These are phyloP conservation scores for Kuschelorhynchus macadamiae DNA, from an alignment of 2,888 invertebrate genomes.

Conservation along the genomic window DNA sequence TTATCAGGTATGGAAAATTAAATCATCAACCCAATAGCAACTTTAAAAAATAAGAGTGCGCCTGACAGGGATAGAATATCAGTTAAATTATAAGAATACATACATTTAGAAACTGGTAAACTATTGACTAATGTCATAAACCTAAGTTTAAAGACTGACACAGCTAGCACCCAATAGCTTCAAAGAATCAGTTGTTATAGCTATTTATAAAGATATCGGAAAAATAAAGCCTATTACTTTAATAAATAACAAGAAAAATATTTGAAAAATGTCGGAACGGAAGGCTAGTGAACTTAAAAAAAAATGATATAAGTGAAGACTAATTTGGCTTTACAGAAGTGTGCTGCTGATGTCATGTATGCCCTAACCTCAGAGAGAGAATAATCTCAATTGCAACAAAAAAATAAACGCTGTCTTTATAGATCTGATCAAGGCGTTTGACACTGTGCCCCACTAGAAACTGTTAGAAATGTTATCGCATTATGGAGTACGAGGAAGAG, in stretches of 20 bases:
- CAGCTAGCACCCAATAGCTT: background rate
- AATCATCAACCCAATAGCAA: background rate
- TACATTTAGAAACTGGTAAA: background rate
- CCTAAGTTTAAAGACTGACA: background rate
- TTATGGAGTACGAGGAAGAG: background rate
- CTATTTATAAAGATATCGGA: slow-evolving; percentile 17
- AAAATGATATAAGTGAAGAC: slow-evolving; percentile 10
- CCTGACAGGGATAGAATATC: background rate
- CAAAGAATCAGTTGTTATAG: slow-evolving; percentile 15
- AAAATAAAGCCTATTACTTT: slow-evolving; percentile 32
- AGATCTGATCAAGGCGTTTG: background rate
- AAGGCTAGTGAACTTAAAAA: slow-evolving; percentile 7
- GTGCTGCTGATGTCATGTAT: slow-evolving; percentile 17
- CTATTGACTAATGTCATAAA: background rate
- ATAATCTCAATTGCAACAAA: background rate
- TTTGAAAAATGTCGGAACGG: slow-evolving; percentile 38
- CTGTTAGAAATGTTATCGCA: background rate
- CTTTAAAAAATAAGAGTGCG: background rate
- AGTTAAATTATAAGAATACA: background rate
- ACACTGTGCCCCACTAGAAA: background rate
- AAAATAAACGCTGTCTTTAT: background rate
- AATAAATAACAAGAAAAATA: slow-evolving; percentile 25
- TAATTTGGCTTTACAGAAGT: slow-evolving; percentile 18
- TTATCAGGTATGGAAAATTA: background rate
- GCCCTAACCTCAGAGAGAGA: background rate